These are phyloP conservation scores for Ennomos fuscantarius DNA, from an alignment of 2,888 invertebrate genomes.

Conservation along the genomic window DNA sequence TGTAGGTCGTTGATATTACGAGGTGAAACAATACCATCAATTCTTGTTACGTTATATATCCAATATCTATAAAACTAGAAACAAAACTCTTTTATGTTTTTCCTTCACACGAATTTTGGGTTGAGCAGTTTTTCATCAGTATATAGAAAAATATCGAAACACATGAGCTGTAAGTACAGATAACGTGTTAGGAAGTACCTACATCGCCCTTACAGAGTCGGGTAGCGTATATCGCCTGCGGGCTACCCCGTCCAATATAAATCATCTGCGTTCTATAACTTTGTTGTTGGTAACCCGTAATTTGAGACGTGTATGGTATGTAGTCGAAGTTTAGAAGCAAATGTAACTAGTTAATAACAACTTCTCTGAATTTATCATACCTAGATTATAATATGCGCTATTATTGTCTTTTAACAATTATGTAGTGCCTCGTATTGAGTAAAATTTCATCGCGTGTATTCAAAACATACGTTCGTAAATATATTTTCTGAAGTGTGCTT, in stretches of 20 bases:
- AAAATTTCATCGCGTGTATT: constrained; percentile 1
- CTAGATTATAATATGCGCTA: background rate
- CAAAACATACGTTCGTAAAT: constrained; percentile 13
- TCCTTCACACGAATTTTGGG: background rate
- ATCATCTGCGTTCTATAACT: constrained; percentile 68
- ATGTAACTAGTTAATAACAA: constrained; percentile 35
- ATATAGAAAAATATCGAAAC: constrained; percentile 7
- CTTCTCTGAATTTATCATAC: background rate
- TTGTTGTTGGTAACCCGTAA: constrained; percentile 65
- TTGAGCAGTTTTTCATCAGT: constrained; percentile 3
- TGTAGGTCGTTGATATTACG: no score
- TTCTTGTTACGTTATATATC: no score
- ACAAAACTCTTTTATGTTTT: no score
- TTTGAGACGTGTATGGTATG: constrained; percentile 65
- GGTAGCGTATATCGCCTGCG: constrained; percentile 51
- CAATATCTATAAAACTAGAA: no score
- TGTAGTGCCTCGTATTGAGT: background rate
- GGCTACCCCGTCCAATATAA: constrained; percentile 68
- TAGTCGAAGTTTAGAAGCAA: constrained; percentile 26
- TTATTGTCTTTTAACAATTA: constrained; percentile 1
- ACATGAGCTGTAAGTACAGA: constrained; percentile 7
- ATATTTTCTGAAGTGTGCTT: constrained; percentile 12
- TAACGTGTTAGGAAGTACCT: constrained; percentile 18
- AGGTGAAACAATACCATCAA: no score
- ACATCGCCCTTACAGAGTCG: constrained; percentile 41